Evolutionary conservation across 2,888 invertebrate species (phyloP).

Genomic region (Stictocephala bisonia): DNA sequence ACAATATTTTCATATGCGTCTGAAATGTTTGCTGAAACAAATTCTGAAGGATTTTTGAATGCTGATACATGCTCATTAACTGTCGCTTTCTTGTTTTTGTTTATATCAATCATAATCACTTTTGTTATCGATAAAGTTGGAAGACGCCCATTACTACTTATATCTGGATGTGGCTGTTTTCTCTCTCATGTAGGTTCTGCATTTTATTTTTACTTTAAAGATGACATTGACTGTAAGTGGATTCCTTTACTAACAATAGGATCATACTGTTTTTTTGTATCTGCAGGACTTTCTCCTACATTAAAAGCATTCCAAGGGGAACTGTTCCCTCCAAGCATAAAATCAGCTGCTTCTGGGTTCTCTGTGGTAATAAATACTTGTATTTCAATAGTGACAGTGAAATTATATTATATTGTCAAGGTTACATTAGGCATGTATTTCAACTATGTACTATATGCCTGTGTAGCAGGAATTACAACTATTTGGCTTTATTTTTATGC

Average conservation of each 20-base stretch:
- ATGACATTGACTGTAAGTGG: conserved; percentile 18
- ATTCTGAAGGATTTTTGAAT: conserved; percentile 6
- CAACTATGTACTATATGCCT: conserved; percentile 61
- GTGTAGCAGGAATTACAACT: background rate
- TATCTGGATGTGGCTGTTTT: conserved; percentile 16
- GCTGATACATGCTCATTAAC: conserved; percentile 36
- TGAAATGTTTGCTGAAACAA: conserved; percentile 44
- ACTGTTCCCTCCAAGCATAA: conserved; percentile 72
- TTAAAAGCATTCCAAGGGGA: conserved; percentile 74
- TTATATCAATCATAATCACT: conserved; percentile 67
- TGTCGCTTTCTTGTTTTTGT: conserved; percentile 60
- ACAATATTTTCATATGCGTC: conserved; percentile 45
- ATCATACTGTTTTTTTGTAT: conserved; percentile 68
- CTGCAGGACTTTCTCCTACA: conserved; percentile 70
- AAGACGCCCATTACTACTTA: conserved; percentile 8
- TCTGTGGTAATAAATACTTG: conserved; percentile 70
- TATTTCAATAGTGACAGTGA: conserved; percentile 69
- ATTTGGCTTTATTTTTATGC: conserved; percentile 2
- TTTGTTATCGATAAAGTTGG: conserved; percentile 64
- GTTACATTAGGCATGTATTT: conserved; percentile 71
- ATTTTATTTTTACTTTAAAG: conserved; percentile 12
- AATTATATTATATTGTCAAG: conserved; percentile 70
- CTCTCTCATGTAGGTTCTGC: conserved; percentile 3
- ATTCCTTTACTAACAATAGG: conserved; percentile 66
- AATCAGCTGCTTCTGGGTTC: conserved; percentile 70